A percentile compares a stretch with the other conserved stretches of the same genome.
phyloP scores from a whole-genome alignment of 2,888 invertebrate genomes.

The Drosophila stalkeri region DNA sequence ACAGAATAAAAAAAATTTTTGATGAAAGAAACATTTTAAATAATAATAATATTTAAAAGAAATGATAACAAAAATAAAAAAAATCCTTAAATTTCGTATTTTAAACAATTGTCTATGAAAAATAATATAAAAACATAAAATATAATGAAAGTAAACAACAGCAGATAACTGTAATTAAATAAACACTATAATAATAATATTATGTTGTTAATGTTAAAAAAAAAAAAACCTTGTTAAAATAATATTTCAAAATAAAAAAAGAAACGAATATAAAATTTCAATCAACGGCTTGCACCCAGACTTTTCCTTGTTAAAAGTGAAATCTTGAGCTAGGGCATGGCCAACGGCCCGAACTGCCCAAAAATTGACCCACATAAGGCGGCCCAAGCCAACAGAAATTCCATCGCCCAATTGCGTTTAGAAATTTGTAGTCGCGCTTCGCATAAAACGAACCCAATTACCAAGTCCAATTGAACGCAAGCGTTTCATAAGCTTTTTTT shows the following conservation, averaged over 20 bases:
- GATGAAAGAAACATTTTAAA: slow-evolving; percentile 61
- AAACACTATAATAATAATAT: slow-evolving; percentile 74
- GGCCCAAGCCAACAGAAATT: slow-evolving; percentile 54
- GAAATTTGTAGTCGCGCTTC: slow-evolving; percentile 66
- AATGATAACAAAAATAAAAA: slow-evolving; percentile 31
- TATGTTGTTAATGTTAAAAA: slow-evolving; percentile 86
- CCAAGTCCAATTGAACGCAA: slow-evolving; percentile 14
- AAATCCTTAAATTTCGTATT: slow-evolving; percentile 71
- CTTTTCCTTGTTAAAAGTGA: slow-evolving; percentile 67
- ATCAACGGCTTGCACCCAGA: slow-evolving; percentile 18
- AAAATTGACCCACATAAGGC: slow-evolving; percentile 58
- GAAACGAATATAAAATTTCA: slow-evolving; percentile 72
- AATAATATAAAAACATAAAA: slow-evolving; percentile 32
- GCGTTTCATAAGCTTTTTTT: slow-evolving; percentile 62
- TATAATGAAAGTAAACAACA: slow-evolving; percentile 65
- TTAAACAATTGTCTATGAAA: slow-evolving; percentile 76
- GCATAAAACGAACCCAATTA: slow-evolving; percentile 72
- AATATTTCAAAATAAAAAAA: slow-evolving; percentile 83
- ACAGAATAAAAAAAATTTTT: slow-evolving; percentile 42
- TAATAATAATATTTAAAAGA: slow-evolving; percentile 11
- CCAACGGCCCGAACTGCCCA: slow-evolving; percentile 27
- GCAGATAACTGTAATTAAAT: slow-evolving; percentile 67
- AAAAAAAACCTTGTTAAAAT: slow-evolving; percentile 85
- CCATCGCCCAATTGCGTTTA: slow-evolving; percentile 73
- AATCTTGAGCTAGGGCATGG: slow-evolving; percentile 59